Evolutionary conservation across 2,113 vertebrate genomes (phyloP).

Genomic region (Notothenia coriiceps): DNA sequence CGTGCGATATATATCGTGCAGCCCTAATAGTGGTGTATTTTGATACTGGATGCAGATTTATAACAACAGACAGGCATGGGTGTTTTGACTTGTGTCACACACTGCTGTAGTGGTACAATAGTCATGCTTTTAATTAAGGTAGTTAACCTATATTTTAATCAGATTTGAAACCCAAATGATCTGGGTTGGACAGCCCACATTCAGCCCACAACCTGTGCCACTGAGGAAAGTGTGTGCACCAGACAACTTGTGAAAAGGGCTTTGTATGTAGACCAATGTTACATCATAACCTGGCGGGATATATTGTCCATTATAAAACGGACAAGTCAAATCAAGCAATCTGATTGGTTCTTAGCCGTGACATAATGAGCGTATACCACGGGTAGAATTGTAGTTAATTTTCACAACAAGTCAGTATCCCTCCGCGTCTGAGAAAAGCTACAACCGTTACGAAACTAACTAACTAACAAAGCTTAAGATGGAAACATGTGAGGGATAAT

Average conservation of each 20-base stretch:
- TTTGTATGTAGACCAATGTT: not conserved
- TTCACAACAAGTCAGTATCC: no score
- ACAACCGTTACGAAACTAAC: no score
- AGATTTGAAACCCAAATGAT: not conserved
- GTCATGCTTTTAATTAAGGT: not conserved
- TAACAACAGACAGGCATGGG: not conserved
- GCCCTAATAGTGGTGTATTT: not conserved
- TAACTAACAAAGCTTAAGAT: no score
- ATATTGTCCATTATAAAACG: not conserved
- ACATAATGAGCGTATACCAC: no score
- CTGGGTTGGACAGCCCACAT: not conserved
- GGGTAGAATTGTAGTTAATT: no score
- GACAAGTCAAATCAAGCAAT: no score
- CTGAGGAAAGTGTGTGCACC: not conserved
- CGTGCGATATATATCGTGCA: no score
- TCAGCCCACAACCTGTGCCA: not conserved
- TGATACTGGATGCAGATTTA: not conserved
- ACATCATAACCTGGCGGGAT: not conserved
- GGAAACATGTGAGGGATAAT: no score
- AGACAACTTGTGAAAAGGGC: not conserved
- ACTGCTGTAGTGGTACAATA: not conserved
- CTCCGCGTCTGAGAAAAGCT: no score
- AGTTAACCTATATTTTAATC: not conserved
- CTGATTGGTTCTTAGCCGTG: no score
- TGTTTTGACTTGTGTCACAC: not conserved